phyloP scores from a whole-genome alignment of 2,888 invertebrate species.

The Teleiodes luculella region DNA sequence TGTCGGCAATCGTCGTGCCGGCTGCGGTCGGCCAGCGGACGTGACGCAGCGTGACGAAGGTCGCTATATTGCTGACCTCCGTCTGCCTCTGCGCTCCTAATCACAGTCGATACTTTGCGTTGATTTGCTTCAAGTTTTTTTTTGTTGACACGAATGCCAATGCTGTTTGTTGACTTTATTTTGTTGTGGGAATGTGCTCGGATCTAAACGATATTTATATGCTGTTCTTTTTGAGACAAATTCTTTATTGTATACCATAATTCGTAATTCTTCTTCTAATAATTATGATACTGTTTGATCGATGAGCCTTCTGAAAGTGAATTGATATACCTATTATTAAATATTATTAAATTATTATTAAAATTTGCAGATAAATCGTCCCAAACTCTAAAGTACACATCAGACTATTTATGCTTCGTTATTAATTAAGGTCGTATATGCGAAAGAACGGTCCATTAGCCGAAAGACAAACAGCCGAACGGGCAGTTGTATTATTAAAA shows the following conservation, averaged over 20 bases:
- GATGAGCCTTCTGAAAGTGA: no score
- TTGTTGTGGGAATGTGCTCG: background rate
- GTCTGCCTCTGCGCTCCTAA: constrained; percentile 69
- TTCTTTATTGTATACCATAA: no score
- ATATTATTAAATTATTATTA: background rate
- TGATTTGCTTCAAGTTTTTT: constrained; percentile 43
- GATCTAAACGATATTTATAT: no score
- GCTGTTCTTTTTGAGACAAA: no score
- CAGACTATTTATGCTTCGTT: constrained; percentile 21
- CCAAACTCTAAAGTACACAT: background rate
- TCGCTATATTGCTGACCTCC: constrained; percentile 77
- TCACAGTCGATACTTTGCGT: constrained; percentile 53
- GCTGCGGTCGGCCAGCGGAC: constrained; percentile 46
- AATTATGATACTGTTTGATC: no score
- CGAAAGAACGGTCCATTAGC: constrained; percentile 52
- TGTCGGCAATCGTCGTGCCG: constrained; percentile 29
- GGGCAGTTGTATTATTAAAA: constrained; percentile 57
- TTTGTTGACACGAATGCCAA: constrained; percentile 20
- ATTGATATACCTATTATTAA: background rate
- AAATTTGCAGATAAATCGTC: background rate
- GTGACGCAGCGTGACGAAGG: constrained; percentile 75
- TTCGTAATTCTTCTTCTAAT: no score
- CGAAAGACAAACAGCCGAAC: constrained; percentile 58
- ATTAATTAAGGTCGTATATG: constrained; percentile 45
- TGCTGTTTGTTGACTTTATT: background rate